phyloP scores from a whole-genome alignment of 2,888 invertebrate genomes.

The Salpingus planirostris region DNA sequence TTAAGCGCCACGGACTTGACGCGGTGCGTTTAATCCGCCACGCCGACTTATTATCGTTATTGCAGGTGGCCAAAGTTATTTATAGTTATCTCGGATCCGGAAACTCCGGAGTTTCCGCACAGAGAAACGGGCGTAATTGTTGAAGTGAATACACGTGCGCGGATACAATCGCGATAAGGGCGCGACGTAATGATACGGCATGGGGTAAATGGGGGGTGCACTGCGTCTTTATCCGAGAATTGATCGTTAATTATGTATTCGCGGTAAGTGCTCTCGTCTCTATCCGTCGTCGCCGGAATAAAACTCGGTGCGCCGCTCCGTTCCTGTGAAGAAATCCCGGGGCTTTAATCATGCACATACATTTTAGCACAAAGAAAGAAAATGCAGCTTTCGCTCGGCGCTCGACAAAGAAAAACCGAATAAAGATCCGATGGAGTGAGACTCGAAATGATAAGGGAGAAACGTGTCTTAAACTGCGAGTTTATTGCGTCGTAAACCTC shows the following conservation, averaged over 20 bases:
- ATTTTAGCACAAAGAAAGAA: slow-evolving; percentile 16
- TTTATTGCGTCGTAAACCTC: slow-evolving; percentile 17
- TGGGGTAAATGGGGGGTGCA: too few relatives aligned
- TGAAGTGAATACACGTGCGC: too few relatives aligned
- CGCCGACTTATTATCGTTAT: too few relatives aligned
- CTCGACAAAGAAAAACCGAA: slow-evolving; percentile 15
- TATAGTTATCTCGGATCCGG: too few relatives aligned
- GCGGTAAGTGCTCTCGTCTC: slow-evolving; percentile 10
- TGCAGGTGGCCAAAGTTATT: too few relatives aligned
- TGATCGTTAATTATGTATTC: slow-evolving; percentile 14
- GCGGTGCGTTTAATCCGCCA: too few relatives aligned
- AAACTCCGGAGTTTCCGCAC: too few relatives aligned
- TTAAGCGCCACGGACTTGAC: too few relatives aligned
- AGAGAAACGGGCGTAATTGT: too few relatives aligned
- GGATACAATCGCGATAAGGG: too few relatives aligned
- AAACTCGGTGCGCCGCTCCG: too few relatives aligned
- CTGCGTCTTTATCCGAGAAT: slow-evolving; percentile 13
- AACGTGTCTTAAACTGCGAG: slow-evolving; percentile 17
- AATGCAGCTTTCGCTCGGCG: slow-evolving; percentile 13
- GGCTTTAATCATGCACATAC: slow-evolving; percentile 16
- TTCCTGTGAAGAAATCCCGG: slow-evolving; percentile 11
- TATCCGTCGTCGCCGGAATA: slow-evolving; percentile 10
- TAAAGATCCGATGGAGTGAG: slow-evolving; percentile 15
- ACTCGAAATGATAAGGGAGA: slow-evolving; percentile 17
- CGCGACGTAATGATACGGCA: too few relatives aligned